phyloP scores from a whole-genome alignment of 2,797 vertebrate species.

The Pristis pectinata region DNA sequence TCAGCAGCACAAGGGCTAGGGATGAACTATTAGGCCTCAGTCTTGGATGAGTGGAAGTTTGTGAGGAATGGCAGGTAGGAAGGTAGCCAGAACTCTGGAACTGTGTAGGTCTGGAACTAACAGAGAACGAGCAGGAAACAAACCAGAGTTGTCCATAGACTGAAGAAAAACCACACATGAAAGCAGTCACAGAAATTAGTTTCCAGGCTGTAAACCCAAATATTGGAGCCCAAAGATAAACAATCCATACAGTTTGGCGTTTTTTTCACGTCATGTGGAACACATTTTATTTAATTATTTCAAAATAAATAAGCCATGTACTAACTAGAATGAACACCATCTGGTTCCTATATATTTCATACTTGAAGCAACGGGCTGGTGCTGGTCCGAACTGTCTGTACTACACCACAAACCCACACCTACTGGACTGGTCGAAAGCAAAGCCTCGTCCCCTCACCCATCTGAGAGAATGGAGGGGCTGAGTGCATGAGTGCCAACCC shows the following conservation, averaged over 20 bases:
- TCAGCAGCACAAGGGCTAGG: neutral
- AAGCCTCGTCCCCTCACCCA: neutral
- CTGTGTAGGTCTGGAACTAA: neutral
- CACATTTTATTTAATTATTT: slow-evolving; percentile 36
- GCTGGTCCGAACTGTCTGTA: neutral
- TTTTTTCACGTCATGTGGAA: slow-evolving; percentile 26
- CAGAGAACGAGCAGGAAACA: neutral
- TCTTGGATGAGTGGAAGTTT: neutral
- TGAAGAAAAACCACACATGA: too few species aligned
- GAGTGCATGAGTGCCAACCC: neutral
- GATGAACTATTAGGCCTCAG: neutral
- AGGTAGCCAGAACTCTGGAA: neutral
- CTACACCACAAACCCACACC: neutral
- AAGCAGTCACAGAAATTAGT: slow-evolving; percentile 9
- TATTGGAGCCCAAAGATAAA: slow-evolving; percentile 1
- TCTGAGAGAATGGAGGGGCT: neutral
- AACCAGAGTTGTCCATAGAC: too few species aligned
- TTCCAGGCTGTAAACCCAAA: neutral
- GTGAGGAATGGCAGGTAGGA: neutral
- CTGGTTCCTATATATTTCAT: neutral
- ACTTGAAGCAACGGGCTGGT: neutral
- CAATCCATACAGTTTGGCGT: neutral
- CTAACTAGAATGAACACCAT: slow-evolving; percentile 11
- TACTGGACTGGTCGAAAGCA: neutral
- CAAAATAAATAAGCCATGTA: slow-evolving; percentile 10